A percentile compares a stretch with the other conserved stretches of the same genome.
These are phyloP conservation scores for Novumbra hubbsi DNA, from an alignment of 2,797 vertebrate species.

Conservation along the genomic window DNA sequence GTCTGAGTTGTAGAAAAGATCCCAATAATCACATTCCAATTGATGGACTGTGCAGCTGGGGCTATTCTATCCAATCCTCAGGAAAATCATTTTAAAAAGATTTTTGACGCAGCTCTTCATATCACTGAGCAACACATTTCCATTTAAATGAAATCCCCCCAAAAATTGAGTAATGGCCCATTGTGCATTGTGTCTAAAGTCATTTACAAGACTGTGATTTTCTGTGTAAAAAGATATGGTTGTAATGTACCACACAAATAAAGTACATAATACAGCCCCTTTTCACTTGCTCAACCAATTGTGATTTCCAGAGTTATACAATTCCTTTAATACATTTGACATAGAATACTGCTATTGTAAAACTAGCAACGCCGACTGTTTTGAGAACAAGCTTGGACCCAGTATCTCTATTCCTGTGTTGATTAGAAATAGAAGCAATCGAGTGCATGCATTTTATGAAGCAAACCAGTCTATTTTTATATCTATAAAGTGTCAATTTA, in stretches of 20 bases:
- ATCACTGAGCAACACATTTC: constrained; percentile 65
- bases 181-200: constrained; percentile 57
- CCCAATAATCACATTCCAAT: too few relatives aligned
- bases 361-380: too few relatives aligned
- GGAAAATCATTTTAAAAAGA: constrained; percentile 57
- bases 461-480: too few relatives aligned
- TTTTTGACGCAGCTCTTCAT: constrained; percentile 60
- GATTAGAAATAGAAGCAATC: too few relatives aligned
- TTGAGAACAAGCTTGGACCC: too few relatives aligned
- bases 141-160: constrained; percentile 67
- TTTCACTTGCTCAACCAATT: constrained; percentile 35
- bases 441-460: too few relatives aligned
- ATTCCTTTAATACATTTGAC: constrained; percentile 13
- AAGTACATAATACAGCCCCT: constrained; percentile 28
- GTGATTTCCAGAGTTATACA: constrained; percentile 22
- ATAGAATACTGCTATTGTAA: too few relatives aligned
- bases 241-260: constrained; percentile 48
- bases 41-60: too few relatives aligned
- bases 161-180: constrained; percentile 58
- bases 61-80: constrained; percentile 22
- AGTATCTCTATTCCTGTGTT: too few relatives aligned
- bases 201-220: constrained; percentile 53
- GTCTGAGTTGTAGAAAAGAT: too few relatives aligned
- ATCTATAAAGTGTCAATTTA: too few relatives aligned
- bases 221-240: constrained; percentile 49